Percentiles rank a stretch among this genome's conserved stretches.
These are phyloP conservation scores for Pocota personata DNA, from an alignment of 2,888 invertebrate species.

Conservation along the genomic window DNA sequence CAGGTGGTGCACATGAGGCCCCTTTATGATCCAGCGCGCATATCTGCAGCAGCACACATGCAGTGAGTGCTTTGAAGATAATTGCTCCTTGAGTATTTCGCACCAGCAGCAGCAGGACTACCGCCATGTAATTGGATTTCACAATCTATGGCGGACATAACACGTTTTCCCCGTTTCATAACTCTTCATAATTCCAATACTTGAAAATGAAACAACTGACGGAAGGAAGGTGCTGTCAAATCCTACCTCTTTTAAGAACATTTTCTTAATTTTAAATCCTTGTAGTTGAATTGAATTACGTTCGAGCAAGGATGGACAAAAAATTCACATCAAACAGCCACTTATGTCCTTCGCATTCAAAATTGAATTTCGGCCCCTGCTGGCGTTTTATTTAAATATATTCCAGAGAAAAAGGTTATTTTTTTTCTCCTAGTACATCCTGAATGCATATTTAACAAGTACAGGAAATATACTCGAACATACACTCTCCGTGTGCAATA, in stretches of 20 bases:
- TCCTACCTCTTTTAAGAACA: constrained; percentile 29
- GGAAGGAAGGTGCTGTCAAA: constrained; percentile 16
- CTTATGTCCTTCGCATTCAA: constrained; percentile 66
- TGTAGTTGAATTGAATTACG: constrained; percentile 62
- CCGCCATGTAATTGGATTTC: constrained; percentile 72
- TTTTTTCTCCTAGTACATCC: constrained; percentile 12
- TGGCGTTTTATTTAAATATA: constrained; percentile 59
- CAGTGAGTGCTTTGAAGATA: constrained; percentile 29
- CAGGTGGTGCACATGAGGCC: constrained; percentile 69
- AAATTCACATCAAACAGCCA: constrained; percentile 37
- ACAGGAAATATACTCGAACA: constrained; percentile 62
- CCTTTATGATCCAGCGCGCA: constrained; percentile 32
- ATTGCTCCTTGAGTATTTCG: constrained; percentile 51
- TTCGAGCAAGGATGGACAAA: not conserved
- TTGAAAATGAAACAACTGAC: constrained; percentile 61
- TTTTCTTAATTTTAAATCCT: constrained; percentile 66
- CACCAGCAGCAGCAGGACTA: constrained; percentile 27
- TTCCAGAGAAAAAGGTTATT: not conserved
- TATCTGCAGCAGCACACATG: constrained; percentile 7
- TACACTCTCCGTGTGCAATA: constrained; percentile 54
- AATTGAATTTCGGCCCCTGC: constrained; percentile 59
- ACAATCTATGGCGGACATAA: constrained; percentile 66
- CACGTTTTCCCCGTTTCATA: constrained; percentile 50
- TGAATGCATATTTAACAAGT: constrained; percentile 69
- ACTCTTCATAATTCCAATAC: constrained; percentile 55